Conservation (phyloP, 1,140 invertebrate species). For the Drosophila pachea region DNA sequence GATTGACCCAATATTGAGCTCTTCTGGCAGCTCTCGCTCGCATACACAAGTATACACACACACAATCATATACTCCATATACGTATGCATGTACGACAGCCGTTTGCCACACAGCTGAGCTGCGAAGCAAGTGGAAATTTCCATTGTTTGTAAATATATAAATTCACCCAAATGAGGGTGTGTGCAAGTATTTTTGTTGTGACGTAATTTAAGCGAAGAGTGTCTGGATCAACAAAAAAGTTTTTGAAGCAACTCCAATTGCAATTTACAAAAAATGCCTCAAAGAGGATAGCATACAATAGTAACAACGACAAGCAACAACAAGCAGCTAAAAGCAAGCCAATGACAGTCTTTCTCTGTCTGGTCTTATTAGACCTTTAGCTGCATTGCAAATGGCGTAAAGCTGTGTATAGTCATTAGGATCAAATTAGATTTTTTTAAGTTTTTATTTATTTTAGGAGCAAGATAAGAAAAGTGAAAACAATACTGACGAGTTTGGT, state of each 20-base stretch:
- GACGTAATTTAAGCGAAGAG: slow-evolving; percentile 37
- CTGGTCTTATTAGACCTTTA: slow-evolving; percentile 11
- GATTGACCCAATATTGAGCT: slow-evolving; percentile 37
- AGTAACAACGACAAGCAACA: slow-evolving; percentile 26
- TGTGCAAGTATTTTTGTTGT: slow-evolving; percentile 20
- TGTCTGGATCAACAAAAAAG: slow-evolving; percentile 5
- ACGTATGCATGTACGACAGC: slow-evolving; percentile 11
- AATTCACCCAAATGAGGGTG: slow-evolving; percentile 5
- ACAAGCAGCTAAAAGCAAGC: slow-evolving; percentile 26
- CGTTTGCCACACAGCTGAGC: slow-evolving; percentile 55
- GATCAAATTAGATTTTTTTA: slow-evolving; percentile 14
- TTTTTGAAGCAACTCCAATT: not conserved
- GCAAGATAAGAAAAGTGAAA: slow-evolving; percentile 39
- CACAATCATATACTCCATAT: not conserved
- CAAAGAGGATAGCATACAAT: slow-evolving; percentile 34
- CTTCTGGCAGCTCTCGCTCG: slow-evolving; percentile 15
- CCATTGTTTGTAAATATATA: slow-evolving; percentile 54
- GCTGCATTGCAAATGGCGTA: slow-evolving; percentile 4
- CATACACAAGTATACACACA: slow-evolving; percentile 14
- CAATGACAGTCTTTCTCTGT: slow-evolving; percentile 7
- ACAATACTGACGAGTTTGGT: slow-evolving; percentile 26
- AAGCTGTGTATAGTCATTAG: slow-evolving; percentile 23
- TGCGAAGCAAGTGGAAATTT: slow-evolving; percentile 68
- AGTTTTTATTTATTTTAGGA: slow-evolving; percentile 29
- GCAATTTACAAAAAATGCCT: not conserved